phyloP scores from a whole-genome alignment of 1,140 invertebrate species.

The Calosoma granatense region DNA sequence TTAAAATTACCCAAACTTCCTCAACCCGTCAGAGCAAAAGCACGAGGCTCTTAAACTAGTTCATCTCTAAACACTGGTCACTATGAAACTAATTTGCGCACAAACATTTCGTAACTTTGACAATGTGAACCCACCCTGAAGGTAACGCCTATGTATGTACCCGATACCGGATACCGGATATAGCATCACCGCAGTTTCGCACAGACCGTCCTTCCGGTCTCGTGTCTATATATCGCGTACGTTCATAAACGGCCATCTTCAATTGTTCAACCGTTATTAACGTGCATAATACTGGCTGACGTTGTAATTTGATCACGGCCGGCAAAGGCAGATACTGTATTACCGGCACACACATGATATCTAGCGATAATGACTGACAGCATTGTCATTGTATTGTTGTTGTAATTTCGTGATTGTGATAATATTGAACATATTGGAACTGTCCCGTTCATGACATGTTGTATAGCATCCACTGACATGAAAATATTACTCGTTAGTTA shows the following conservation, averaged over 20 bases:
- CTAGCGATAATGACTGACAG: too few relatives aligned
- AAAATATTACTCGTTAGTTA: too few relatives aligned
- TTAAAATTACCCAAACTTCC: background rate
- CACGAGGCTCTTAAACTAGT: slow-evolving; percentile 7
- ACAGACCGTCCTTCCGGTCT: background rate
- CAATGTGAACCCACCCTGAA: background rate
- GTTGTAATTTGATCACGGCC: too few relatives aligned
- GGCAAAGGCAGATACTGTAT: background rate
- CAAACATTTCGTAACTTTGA: background rate
- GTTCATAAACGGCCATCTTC: background rate
- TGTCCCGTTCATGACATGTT: too few relatives aligned
- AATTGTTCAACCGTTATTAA: background rate
- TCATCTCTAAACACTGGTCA: background rate
- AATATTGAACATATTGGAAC: too few relatives aligned
- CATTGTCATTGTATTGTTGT: too few relatives aligned
- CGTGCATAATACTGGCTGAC: background rate
- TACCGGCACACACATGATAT: too few relatives aligned
- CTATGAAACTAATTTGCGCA: background rate
- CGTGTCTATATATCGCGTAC: background rate
- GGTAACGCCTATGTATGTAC: background rate
- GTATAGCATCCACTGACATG: too few relatives aligned
- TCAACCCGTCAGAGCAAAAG: background rate
- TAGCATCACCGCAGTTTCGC: background rate
- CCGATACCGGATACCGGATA: background rate
- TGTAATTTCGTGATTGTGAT: too few relatives aligned